Conservation (phyloP, 2,888 invertebrate genomes). For the Epicampocera succincta region DNA sequence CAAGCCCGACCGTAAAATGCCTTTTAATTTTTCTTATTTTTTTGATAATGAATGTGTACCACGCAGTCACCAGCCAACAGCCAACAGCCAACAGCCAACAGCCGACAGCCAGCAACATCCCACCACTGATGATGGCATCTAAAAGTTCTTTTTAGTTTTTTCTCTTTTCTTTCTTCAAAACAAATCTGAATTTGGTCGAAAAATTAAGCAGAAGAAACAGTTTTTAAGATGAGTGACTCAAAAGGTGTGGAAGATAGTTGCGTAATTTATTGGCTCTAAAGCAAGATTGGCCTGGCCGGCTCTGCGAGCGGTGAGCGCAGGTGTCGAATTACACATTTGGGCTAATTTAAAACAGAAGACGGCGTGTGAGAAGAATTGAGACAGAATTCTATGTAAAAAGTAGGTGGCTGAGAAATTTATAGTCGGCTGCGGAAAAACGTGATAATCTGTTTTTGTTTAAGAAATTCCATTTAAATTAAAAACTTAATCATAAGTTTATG, state of each 20-base stretch:
- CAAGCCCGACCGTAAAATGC: conserved; percentile 21
- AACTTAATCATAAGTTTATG: too few species aligned
- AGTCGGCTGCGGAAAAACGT: conserved; percentile 48
- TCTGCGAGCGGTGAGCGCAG: conserved; percentile 55
- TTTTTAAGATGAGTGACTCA: conserved; percentile 25
- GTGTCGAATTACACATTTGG: conserved; percentile 66
- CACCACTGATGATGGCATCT: conserved; percentile 74
- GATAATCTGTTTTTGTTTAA: conserved; percentile 33
- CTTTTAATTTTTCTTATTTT: conserved; percentile 32
- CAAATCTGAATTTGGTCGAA: conserved; percentile 49
- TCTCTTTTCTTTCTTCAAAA: conserved; percentile 40
- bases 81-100: too few species aligned
- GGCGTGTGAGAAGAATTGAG: conserved; percentile 27
- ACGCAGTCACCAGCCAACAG: not conserved
- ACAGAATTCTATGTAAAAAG: conserved; percentile 65
- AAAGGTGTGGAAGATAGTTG: conserved; percentile 65
- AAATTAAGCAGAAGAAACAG: conserved; percentile 8
- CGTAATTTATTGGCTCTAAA: conserved; percentile 49
- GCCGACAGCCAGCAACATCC: conserved; percentile 64
- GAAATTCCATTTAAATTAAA: too few species aligned
- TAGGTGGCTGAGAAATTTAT: conserved; percentile 69
- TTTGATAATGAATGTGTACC: conserved; percentile 34
- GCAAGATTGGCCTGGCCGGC: conserved; percentile 9
- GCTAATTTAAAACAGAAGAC: conserved; percentile 61
- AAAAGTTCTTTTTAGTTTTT: conserved; percentile 49